Conservation (phyloP, 1,140 invertebrate genomes). For the Lepidotrigona ventralis region DNA sequence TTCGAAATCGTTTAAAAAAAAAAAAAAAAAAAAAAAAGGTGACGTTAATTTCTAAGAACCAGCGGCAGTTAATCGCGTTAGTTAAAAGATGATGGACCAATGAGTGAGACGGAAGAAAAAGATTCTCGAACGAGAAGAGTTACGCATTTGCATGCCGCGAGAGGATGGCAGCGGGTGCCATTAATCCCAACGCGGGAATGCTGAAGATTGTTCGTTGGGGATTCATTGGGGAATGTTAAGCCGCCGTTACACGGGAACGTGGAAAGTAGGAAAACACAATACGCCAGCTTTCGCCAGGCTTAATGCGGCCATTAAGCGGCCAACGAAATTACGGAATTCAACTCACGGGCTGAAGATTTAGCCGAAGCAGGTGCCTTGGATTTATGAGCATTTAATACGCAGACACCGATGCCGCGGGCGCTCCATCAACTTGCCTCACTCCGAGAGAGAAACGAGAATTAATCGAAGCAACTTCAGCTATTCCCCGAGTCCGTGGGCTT, state of each 20-base stretch:
- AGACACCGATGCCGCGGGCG: slow-evolving; percentile 28
- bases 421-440: slow-evolving; percentile 52
- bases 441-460: slow-evolving; percentile 48
- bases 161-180: background rate
- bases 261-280: background rate
- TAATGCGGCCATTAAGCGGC: slow-evolving; percentile 3
- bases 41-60: too few relatives aligned
- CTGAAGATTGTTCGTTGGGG: background rate
- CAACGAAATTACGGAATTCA: slow-evolving; percentile 4
- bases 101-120: too few relatives aligned
- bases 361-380: slow-evolving; percentile 36
- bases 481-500: slow-evolving; percentile 38
- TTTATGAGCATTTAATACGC: slow-evolving; percentile 52
- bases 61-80: too few relatives aligned
- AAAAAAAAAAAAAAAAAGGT: too few relatives aligned
- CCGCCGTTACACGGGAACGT: background rate
- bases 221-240: background rate
- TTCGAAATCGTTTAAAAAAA: too few relatives aligned
- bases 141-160: too few relatives aligned
- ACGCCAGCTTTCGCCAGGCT: background rate
- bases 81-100: too few relatives aligned
- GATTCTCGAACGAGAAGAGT: too few relatives aligned
- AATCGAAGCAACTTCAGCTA: slow-evolving; percentile 62
- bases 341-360: slow-evolving; percentile 19
- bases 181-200: background rate